phyloP scores from a whole-genome alignment of 2,797 vertebrate genomes.

The Fundulus diaphanus region DNA sequence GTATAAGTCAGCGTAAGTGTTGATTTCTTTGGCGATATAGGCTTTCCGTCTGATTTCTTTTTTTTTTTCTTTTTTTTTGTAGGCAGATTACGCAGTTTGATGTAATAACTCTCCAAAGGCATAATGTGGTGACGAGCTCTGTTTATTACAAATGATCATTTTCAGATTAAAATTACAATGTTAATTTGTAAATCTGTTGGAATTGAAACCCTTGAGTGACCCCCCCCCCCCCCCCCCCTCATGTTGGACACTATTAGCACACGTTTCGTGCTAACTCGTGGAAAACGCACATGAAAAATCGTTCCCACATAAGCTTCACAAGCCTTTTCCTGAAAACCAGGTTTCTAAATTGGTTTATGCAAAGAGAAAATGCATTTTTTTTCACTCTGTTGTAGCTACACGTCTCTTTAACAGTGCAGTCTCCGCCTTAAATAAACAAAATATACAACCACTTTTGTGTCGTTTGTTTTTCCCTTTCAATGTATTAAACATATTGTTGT shows the following conservation, averaged over 20 bases:
- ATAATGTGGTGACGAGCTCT: slow-evolving; percentile 30
- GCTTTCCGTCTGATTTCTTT: slow-evolving; percentile 32
- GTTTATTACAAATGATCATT: slow-evolving; percentile 11
- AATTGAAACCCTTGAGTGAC: slow-evolving; percentile 23
- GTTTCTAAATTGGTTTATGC: not conserved
- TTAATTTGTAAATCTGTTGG: slow-evolving; percentile 21
- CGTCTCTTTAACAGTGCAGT: slow-evolving; percentile 42
- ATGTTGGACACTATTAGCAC: not conserved
- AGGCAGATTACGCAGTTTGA: slow-evolving; percentile 38
- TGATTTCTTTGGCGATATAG: slow-evolving; percentile 36
- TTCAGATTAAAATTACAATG: slow-evolving; percentile 10
- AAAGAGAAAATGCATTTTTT: slow-evolving; percentile 3
- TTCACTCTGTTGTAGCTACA: slow-evolving; percentile 27
- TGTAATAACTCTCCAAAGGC: slow-evolving; percentile 36
- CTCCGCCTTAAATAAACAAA: slow-evolving; percentile 63
- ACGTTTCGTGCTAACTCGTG: slow-evolving; percentile 3
- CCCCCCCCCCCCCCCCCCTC: too few species aligned
- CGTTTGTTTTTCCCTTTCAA: not conserved
- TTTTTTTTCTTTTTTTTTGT: slow-evolving; percentile 14
- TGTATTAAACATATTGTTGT: too few species aligned
- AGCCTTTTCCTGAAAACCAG: slow-evolving; percentile 4
- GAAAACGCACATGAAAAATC: not conserved
- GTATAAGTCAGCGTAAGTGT: slow-evolving; percentile 36
- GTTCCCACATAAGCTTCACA: slow-evolving; percentile 3
- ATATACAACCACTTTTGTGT: not conserved